Evolutionary conservation across 2,888 invertebrate genomes (phyloP), one percentile per base, ranked within the genome.

Genomic region (Drosophila imparisetae): DNA sequence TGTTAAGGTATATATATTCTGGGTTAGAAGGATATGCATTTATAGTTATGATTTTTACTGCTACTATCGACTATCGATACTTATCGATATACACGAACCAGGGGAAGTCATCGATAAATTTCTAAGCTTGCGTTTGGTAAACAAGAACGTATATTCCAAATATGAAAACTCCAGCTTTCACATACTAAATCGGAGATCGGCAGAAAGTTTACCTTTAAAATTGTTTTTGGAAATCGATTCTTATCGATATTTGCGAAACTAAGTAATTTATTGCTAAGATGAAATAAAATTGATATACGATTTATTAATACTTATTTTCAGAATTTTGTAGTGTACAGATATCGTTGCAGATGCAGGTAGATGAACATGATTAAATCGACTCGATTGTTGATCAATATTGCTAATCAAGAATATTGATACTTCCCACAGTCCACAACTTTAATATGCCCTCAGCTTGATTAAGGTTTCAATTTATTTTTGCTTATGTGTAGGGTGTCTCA

Each of bases 401-500:
- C 18, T 11, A 27, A 29, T 15, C 27, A 27, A 10, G 5, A 18
- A 49, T 18, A 38, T 38, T 18, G 8, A 18, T 18, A 38, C 10
- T 30, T 21, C 15, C 32, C 32, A 10, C 32, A 32, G 4, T 32
- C 10, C 34, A 34, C 13, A 34, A 34, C 13, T 34, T 34, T 13
- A 34, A 34, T 13, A 34, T 34, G 4, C 34, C 34, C 21, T 42
- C 10, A 29, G n/a, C 30, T 32, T 21, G 11, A 1, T 32, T 34
- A 1, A 0, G 5, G 4, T 7, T 24, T 30, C 0, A 18, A 24
- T 24, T 24, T 24, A 42, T 13, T 42, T 42, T 6, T 21, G 21
- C 42, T 21, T 21, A 45, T 24, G 4, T 15, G 15, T 30, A 69
- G 58, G 30, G 64, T 49, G 54, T 71, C 21, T 13, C 1, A 30